Conservation (phyloP, 2,888 invertebrate species). For the Zootermopsis nevadensis region DNA sequence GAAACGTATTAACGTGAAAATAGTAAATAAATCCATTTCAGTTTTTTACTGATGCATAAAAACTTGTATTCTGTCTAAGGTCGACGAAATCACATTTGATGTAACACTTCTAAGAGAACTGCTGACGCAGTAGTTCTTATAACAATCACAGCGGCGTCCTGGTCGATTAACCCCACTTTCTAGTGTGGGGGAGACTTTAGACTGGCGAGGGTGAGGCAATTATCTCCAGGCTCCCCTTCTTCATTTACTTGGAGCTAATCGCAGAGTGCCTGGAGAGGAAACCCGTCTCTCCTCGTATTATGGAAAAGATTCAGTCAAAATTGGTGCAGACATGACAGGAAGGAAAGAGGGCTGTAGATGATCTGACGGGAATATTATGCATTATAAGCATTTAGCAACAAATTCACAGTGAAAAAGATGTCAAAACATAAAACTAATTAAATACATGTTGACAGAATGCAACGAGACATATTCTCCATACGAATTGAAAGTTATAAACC, state of each 20-base stretch:
- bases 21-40: too few species aligned
- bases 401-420: too few species aligned
- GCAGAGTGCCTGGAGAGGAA: constrained; percentile 2
- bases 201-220: neutral
- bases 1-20: too few species aligned
- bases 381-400: neutral
- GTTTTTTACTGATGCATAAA: too few species aligned
- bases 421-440: too few species aligned
- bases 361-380: neutral
- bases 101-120: neutral
- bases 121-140: neutral
- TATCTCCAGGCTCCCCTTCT: neutral
- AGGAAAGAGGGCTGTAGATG: neutral
- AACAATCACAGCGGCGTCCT: neutral
- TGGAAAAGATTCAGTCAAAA: constrained; percentile 21
- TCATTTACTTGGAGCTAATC: constrained; percentile 17
- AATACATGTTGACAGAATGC: too few species aligned
- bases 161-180: neutral
- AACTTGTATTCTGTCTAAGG: neutral
- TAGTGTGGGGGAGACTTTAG: neutral
- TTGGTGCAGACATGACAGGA: constrained; percentile 8
- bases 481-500: too few species aligned
- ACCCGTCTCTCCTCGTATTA: constrained; percentile 15
- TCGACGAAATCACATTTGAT: neutral
- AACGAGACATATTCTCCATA: too few species aligned